Percentiles rank a stretch among this genome's conserved stretches.
phyloP scores from a whole-genome alignment of 2,113 vertebrate genomes.

The Halcyon senegalensis region DNA sequence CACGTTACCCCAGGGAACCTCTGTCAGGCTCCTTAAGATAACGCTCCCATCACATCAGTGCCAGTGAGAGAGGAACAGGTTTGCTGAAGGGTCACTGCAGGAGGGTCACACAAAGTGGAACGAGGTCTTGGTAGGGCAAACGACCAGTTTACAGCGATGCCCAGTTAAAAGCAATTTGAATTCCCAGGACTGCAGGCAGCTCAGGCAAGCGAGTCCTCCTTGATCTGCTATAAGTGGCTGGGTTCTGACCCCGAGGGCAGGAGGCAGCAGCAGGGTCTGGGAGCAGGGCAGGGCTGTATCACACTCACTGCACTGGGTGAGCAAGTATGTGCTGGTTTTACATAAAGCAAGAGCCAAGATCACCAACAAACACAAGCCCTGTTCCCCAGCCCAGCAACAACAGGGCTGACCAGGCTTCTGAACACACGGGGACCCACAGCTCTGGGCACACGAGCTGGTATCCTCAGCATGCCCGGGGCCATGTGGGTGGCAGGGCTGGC shows the following conservation, averaged over 20 bases:
- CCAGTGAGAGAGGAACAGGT: not conserved
- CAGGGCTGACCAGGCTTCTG: not conserved
- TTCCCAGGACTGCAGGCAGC: not conserved
- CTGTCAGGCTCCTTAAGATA: not conserved
- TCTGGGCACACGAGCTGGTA: not conserved
- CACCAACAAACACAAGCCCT: not conserved
- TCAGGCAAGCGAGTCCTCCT: not conserved
- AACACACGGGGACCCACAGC: not conserved
- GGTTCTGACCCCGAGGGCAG: not conserved
- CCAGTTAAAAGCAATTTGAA: not conserved
- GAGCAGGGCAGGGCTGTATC: not conserved
- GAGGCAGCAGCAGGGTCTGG: not conserved
- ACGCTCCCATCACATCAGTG: not conserved
- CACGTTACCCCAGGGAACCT: not conserved
- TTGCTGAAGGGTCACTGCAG: not conserved
- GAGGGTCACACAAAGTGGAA: not conserved
- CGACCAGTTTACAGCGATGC: too few relatives aligned
- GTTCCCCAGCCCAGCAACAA: not conserved
- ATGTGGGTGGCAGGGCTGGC: not conserved
- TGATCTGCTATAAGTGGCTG: not conserved
- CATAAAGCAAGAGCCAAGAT: not conserved
- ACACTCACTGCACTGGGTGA: not conserved
- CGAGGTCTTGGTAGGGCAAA: not conserved
- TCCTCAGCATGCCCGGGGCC: not conserved
- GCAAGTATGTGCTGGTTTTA: not conserved